Base-by-base conservation (phyloP, 2,113 vertebrate genomes). In the Siphamia tubifer region DNA sequence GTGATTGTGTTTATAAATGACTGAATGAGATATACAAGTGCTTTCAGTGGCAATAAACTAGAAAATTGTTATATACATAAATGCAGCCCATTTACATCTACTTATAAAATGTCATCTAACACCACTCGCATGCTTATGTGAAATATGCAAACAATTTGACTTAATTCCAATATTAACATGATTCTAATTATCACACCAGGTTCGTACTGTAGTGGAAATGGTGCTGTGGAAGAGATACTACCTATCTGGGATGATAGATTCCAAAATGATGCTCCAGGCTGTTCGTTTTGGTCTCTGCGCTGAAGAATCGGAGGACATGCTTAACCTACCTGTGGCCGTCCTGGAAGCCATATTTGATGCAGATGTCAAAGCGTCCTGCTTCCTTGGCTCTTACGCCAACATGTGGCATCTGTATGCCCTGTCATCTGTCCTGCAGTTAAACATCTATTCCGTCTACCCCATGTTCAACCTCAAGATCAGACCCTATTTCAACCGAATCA, bases 321-420 rank as follows among this genome's bases (percentile, higher is more conserved):
- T 95, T 48, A 96, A 92, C 75, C 88, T 99, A 17, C 92, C 97
- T 0, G 86, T 89, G 19, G 74, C 93, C 7, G 94, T 96, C 4
- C 81, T 99, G 55, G 96, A 99, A 72, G 96, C 95, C 81, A 99
- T 99, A 56, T 99, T 97, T 0, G 97, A 99, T 10, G 95, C 95
- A 0, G 97, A 99, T 4, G 94, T 97, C 67, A 97, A 98, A 80
- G 97, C 97, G 0, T 96, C 95, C 30, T 98, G 97, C 86, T 99
- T 98, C 61, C 94, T 93, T 0, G 95, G 91, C 55, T 96, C 96
- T 52, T 98, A 94, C 67, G 94, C 95, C 51, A 99, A 99, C 70
- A 96, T 98, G 95, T 99, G 97, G 97, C 97, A 99, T 0, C 68
- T 99, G 38, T 99, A 98, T 0, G 96, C 96, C 1, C 85, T 99